These are phyloP conservation scores for Pammene aurita DNA, from an alignment of 2,888 invertebrate genomes.

Conservation along the genomic window DNA sequence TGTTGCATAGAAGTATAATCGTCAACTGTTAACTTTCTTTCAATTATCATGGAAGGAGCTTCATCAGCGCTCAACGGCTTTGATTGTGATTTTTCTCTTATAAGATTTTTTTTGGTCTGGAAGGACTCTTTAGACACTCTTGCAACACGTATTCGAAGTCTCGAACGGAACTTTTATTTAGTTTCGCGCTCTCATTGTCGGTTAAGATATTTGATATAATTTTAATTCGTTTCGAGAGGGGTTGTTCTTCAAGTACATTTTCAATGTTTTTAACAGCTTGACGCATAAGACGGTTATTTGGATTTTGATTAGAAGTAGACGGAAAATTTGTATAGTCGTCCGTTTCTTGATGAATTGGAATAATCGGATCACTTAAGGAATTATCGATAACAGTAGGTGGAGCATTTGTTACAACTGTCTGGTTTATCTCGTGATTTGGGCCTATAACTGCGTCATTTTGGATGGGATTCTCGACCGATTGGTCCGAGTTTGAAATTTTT, in stretches of 20 bases:
- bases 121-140: constrained; percentile 30
- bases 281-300: background rate
- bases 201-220: background rate
- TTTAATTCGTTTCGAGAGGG: constrained; percentile 1
- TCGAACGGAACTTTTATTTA: constrained; percentile 16
- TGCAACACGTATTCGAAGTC: constrained; percentile 27
- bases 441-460: no score
- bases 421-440: no score
- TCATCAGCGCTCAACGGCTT: constrained; percentile 22
- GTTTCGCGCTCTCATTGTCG: background rate
- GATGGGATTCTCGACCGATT: no score
- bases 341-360: no score
- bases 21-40: constrained; percentile 29
- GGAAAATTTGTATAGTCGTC: no score
- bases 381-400: no score
- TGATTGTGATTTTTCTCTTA: constrained; percentile 1
- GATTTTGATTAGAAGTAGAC: background rate
- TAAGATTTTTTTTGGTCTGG: constrained; percentile 12
- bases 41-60: constrained; percentile 24
- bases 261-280: background rate
- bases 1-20: constrained; percentile 21
- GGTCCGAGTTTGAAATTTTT: no score
- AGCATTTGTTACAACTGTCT: no score
- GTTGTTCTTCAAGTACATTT: background rate
- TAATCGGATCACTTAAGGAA: no score